Evolutionary conservation across 2,113 vertebrate species (phyloP), one percentile per base, ranked within the genome.

Genomic region (Nycticebus coucang): DNA sequence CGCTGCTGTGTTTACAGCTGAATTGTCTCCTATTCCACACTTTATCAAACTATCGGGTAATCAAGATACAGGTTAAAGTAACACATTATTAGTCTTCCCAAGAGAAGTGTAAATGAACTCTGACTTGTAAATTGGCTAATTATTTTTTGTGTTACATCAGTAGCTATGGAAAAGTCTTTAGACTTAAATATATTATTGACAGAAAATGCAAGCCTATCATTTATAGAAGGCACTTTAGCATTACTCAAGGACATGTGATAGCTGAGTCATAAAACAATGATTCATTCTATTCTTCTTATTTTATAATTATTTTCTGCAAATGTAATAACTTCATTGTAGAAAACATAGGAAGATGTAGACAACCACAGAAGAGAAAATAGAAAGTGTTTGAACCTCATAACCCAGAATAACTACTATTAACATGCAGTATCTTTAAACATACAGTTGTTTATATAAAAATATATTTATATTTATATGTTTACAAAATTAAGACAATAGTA

Each of bases 111-210:
- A 86, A 93, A 93, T 96, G 85, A 96, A 86, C 71, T 95, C 74
- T 50, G 19, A 92, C 57, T 89, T 95, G 21, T 33, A 94, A 93
- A 95, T 92, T 87, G 37, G 35, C 71, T 95, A 93, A 87, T 97
- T 86, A 93, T 95, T 93, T 95, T 69, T 94, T 89, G 74, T 93
- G 62, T n/a, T 45, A 89, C 35, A 96, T 93, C 81, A 95, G 95
- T 96, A 93, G 53, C 66, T 92, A 26, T 87, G 77, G 60, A 64
- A 96, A 96, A 95, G 14, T 77, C 87, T 96, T 75, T 89, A 93
- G 19, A 92, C 26, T 71, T 69, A 89, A 80, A 84, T 69, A 4
- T 78, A 59, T 92, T 95, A 80, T 71, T 94, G 71, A 87, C n/a
- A 89, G 74, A 79, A 96, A 87, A 72, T 79, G n/a, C 72, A 95